Evolutionary conservation across 2,888 invertebrate species (phyloP), one percentile per base, ranked within the genome.

Genomic region (Sepioteuthis lessoniana): DNA sequence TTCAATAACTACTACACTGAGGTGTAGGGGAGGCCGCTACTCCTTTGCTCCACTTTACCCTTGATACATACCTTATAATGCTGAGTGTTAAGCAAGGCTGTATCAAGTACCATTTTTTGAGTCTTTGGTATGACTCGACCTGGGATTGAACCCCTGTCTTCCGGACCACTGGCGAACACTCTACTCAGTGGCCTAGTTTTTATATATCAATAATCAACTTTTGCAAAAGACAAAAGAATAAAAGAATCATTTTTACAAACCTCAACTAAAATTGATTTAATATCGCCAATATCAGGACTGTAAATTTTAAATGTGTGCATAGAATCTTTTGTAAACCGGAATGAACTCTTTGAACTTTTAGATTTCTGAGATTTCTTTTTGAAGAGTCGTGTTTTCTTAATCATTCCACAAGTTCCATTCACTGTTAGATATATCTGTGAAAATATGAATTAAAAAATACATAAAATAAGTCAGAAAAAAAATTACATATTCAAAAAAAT

Each of bases 221-320:
- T 55, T 28, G 16, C 0, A 46, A 5, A 91, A 7, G 31, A 16
- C n/a, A 91, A 91, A 91, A n/a, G 31, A 38, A 46, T 46, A 19
- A 91, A 38, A 46, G 13, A 91, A 46, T 91, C 19, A 38, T 35
- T 38, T 35, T 42, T 50, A 94, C 94, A 93, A 95, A 97, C 97
- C 96, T 97, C 97, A 94, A 97, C 95, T 38, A 96, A 94, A 42
- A 97, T 95, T 37, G 97, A 97, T 94, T 96, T 96, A 31, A 97
- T 94, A 91, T 97, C 96, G 50, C 97, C 97, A 47, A 97, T 95
- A 94, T 97, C 97, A 55, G 96, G 96, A 16, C 96, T 97, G 94
- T 95, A 95, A 90, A 97, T 95, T 94, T 97, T 97, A 94, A 97
- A 97, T 47, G 96, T 95, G 95, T 97, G 96, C 21, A 97, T 97